A percentile compares a stretch with the other conserved stretches of the same genome.
Evolutionary conservation across 30 jellyfish, hydroid and myxozoan species (phyloP).

Genomic region (Aurelia sp.): DNA sequence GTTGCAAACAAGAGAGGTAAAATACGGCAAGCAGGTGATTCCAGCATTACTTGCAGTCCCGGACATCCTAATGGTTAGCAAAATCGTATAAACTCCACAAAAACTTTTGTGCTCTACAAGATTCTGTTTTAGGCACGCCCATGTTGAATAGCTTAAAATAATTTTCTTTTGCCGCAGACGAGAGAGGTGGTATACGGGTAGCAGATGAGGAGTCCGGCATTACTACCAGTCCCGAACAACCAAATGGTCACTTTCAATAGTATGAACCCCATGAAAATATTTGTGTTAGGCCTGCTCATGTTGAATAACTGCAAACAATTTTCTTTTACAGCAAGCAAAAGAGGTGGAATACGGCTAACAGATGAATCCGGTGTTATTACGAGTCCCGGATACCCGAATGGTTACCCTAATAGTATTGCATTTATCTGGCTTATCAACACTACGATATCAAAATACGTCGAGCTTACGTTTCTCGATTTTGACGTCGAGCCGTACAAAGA

Average conservation of each 20-base stretch:
- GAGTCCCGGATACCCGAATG: constrained; percentile 85
- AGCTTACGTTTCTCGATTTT: constrained; percentile 79
- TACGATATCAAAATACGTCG: constrained; percentile 66
- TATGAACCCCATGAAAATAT: neutral
- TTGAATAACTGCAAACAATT: too few species aligned
- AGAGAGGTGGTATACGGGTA: constrained; percentile 44
- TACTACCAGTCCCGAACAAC: constrained; percentile 84
- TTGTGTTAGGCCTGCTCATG: too few species aligned
- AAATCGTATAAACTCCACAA: too few species aligned
- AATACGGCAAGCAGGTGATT: constrained; percentile 38
- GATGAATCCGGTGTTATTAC: constrained; percentile 74
- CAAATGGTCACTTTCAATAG: constrained; percentile 77
- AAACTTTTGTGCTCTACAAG: too few species aligned
- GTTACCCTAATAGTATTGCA: constrained; percentile 77
- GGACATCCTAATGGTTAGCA: constrained; percentile 11
- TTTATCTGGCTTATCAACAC: constrained; percentile 93
- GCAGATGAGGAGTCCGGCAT: constrained; percentile 71
- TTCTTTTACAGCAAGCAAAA: constrained; percentile 34
- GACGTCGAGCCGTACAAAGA: constrained; percentile 87
- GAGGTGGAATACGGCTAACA: constrained; percentile 49
- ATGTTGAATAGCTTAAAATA: too few species aligned
- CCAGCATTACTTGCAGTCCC: constrained; percentile 81
- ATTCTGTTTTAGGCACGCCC: too few species aligned
- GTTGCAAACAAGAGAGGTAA: constrained; percentile 52
- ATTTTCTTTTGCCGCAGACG: constrained; percentile 16